Conservation (phyloP, 2,888 invertebrate species). For the Trichopoda pennipes region DNA sequence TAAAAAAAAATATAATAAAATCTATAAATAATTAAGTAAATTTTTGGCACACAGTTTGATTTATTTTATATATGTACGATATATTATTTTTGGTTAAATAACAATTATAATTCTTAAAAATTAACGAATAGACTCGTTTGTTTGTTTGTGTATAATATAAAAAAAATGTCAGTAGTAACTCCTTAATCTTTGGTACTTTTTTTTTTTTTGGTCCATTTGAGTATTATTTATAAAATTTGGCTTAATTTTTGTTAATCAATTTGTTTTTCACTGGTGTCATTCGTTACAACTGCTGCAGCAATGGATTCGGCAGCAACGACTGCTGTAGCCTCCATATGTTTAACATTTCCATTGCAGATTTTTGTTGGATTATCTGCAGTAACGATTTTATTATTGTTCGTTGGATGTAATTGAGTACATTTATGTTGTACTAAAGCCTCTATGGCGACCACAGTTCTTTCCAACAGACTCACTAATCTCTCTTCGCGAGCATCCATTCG, state of each 20-base stretch:
- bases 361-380: conserved; percentile 18
- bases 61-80: not conserved
- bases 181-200: conserved; percentile 61
- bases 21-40: conserved; percentile 70
- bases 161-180: conserved; percentile 61
- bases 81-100: conserved; percentile 28
- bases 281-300: not conserved
- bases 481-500: conserved; percentile 81
- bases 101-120: conserved; percentile 47
- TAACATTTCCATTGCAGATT: conserved; percentile 32
- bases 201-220: conserved; percentile 59
- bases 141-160: conserved; percentile 39
- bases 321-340: conserved; percentile 19
- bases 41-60: conserved; percentile 71
- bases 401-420: conserved; percentile 35
- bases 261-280: conserved; percentile 44
- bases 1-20: conserved; percentile 42
- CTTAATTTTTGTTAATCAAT: not conserved
- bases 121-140: conserved; percentile 36
- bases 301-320: conserved; percentile 5
- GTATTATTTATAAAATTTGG: conserved; percentile 47
- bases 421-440: conserved; percentile 77
- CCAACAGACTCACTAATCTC: conserved; percentile 78
- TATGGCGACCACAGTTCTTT: conserved; percentile 80
- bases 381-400: conserved; percentile 28